Evolutionary conservation across 2,797 vertebrate genomes (phyloP).

Genomic region (Iguana delicatissima): DNA sequence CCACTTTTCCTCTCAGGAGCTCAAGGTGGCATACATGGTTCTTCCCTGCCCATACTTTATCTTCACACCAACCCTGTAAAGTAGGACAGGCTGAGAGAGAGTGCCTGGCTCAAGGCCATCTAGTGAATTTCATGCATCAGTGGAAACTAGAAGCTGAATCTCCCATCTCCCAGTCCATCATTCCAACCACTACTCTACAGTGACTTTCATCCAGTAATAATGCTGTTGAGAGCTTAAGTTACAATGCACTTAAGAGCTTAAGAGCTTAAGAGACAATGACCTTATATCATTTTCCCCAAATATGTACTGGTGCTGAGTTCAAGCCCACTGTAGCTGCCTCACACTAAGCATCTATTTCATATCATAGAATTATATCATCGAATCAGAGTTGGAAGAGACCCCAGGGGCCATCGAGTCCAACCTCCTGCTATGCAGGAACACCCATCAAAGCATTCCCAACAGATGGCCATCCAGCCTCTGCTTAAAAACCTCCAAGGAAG

Average conservation of each 20-base stretch:
- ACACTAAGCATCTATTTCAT: conserved; percentile 38
- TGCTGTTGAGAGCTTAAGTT: conserved; percentile 66
- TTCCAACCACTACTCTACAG: neutral
- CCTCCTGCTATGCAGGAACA: no score
- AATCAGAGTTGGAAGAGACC: no score
- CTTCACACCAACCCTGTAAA: neutral
- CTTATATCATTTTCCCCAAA: conserved; percentile 51
- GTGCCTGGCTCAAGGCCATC: neutral
- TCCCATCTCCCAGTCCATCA: no score
- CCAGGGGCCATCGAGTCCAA: no score
- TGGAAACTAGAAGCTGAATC: no score
- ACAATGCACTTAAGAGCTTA: no score
- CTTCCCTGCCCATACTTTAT: neutral
- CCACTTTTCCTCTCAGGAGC: neutral
- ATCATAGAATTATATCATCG: no score
- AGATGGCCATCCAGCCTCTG: no score
- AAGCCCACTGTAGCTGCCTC: conserved; percentile 57
- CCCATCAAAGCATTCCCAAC: no score
- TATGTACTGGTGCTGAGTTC: conserved; percentile 47
- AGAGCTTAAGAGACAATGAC: conserved; percentile 65
- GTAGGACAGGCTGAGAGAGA: neutral
- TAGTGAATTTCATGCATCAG: no score
- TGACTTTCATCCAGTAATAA: conserved; percentile 49
- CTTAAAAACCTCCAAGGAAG: no score
- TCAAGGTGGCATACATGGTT: neutral